phyloP scores from a whole-genome alignment of 1,140 invertebrate species.

The Maniola jurtina region DNA sequence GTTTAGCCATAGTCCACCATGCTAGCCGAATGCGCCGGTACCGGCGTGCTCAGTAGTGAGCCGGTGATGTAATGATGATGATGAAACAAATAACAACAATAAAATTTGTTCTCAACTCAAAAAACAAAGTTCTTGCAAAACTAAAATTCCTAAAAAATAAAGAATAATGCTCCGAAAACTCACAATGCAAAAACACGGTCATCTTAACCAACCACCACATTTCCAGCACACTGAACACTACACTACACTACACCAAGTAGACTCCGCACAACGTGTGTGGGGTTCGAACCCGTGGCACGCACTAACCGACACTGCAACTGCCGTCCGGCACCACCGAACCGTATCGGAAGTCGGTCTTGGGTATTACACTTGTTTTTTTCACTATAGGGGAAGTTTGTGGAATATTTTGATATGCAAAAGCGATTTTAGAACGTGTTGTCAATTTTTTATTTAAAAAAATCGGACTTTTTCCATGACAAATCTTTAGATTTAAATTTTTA shows the following conservation, averaged over 20 bases:
- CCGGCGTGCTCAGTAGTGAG: no score
- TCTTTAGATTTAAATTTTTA: no score
- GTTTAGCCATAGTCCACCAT: no score
- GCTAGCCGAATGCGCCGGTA: no score
- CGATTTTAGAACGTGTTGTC: background rate
- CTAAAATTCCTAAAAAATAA: background rate
- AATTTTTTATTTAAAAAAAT: no score
- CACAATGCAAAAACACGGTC: constrained; percentile 26
- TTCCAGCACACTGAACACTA: constrained; percentile 56
- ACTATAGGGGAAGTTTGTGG: constrained; percentile 3
- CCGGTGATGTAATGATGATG: no score
- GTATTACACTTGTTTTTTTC: constrained; percentile 29
- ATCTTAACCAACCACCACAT: constrained; percentile 61
- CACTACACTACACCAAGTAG: constrained; percentile 2
- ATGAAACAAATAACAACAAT: no score
- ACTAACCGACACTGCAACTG: constrained; percentile 69
- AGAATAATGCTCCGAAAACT: background rate
- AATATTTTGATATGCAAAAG: constrained; percentile 3
- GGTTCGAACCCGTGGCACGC: constrained; percentile 56
- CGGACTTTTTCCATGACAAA: no score
- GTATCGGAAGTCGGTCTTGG: constrained; percentile 53
- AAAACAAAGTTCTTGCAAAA: no score
- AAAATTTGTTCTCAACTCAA: no score
- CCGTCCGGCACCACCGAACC: constrained; percentile 59
- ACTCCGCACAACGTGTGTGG: constrained; percentile 58